Evolutionary conservation across 2,113 vertebrate species (phyloP).

Genomic region (Scopus umbretta): DNA sequence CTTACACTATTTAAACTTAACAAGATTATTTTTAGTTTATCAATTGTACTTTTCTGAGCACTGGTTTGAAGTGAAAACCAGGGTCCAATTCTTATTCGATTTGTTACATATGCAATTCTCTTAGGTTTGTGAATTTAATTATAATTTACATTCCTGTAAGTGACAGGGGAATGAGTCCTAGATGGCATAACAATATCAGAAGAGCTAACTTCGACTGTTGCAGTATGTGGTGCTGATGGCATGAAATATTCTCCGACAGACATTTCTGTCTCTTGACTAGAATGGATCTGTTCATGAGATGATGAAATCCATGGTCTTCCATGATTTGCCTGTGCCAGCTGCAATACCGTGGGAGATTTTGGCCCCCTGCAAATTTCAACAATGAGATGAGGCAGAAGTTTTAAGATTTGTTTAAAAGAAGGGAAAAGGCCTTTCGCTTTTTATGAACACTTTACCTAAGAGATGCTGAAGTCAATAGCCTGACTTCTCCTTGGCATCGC

Average conservation of each 20-base stretch:
- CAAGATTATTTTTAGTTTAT: not conserved
- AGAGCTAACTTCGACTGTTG: not conserved
- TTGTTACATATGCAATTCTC: not conserved
- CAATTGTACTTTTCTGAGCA: not conserved
- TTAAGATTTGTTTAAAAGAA: not conserved
- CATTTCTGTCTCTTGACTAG: not conserved
- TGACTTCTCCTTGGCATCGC: not conserved
- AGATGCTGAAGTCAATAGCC: not conserved
- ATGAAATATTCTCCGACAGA: not conserved
- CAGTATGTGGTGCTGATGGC: not conserved
- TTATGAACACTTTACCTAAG: not conserved
- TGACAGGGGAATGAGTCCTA: not conserved
- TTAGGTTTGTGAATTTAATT: not conserved
- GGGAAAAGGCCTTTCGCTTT: not conserved
- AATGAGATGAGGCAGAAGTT: not conserved
- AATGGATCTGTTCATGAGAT: not conserved
- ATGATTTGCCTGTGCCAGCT: not conserved
- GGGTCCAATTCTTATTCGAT: not conserved
- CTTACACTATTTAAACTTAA: not conserved
- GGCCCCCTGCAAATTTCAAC: not conserved
- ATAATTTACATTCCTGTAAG: not conserved
- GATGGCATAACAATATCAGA: not conserved
- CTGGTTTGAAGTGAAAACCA: not conserved
- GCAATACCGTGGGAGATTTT: not conserved
- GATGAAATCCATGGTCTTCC: not conserved